A percentile compares a stretch with the other conserved stretches of the same genome.
Evolutionary conservation across 2,888 invertebrate species (phyloP).

Genomic region (Xylota sylvarum): DNA sequence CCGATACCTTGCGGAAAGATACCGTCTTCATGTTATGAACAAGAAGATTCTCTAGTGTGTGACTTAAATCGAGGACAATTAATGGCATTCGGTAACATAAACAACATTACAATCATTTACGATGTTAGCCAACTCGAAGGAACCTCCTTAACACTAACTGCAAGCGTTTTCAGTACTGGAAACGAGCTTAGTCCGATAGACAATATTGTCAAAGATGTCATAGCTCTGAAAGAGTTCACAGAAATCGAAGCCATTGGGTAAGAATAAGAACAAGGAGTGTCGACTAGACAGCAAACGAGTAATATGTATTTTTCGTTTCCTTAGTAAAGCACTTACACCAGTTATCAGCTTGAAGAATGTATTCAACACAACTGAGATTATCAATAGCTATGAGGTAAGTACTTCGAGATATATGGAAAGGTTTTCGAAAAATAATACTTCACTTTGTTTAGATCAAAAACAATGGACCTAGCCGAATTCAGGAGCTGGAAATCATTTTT

Average conservation of each 20-base stretch:
- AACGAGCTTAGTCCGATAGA: slow-evolving; percentile 81
- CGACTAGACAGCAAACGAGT: neutral
- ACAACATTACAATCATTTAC: slow-evolving; percentile 81
- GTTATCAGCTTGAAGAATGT: slow-evolving; percentile 82
- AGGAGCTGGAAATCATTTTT: slow-evolving; percentile 81
- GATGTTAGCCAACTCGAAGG: slow-evolving; percentile 83
- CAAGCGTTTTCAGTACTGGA: slow-evolving; percentile 84
- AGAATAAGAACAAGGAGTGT: slow-evolving; percentile 57
- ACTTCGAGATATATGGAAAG: no score
- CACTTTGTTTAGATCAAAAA: slow-evolving; percentile 81
- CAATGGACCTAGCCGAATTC: slow-evolving; percentile 84
- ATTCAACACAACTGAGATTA: slow-evolving; percentile 80
- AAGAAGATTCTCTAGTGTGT: slow-evolving; percentile 81
- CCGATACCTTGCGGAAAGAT: slow-evolving; percentile 82
- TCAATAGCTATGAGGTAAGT: slow-evolving; percentile 82
- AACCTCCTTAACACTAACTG: slow-evolving; percentile 80
- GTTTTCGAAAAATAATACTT: neutral
- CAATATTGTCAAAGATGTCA: slow-evolving; percentile 80
- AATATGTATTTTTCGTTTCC: slow-evolving; percentile 20
- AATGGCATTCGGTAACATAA: slow-evolving; percentile 80
- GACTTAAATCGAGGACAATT: slow-evolving; percentile 83
- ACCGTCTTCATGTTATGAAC: slow-evolving; percentile 82
- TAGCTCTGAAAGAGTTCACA: slow-evolving; percentile 82
- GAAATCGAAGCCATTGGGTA: slow-evolving; percentile 84
- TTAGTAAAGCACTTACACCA: slow-evolving; percentile 81